Percentiles rank a stretch among this genome's conserved stretches.
Evolutionary conservation across 2,113 vertebrate genomes (phyloP).

Genomic region (Ammodytes dubius): DNA sequence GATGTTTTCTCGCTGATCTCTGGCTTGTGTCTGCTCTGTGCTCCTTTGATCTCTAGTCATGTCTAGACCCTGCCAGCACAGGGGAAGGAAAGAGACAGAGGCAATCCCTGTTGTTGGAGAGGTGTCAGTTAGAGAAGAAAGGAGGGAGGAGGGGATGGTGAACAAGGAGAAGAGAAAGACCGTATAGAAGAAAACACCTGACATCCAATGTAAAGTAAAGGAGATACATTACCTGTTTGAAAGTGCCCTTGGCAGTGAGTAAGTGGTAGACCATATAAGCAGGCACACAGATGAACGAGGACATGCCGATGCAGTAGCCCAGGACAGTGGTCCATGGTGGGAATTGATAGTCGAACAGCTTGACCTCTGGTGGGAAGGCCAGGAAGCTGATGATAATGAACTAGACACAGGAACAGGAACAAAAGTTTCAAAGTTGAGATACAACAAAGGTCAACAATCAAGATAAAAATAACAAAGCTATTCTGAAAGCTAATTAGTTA

Average conservation of each 20-base stretch:
- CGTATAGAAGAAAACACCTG: not conserved
- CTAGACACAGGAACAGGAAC: slow-evolving; percentile 76
- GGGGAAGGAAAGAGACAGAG: slow-evolving; percentile 4
- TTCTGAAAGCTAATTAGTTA: not conserved
- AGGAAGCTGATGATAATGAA: slow-evolving; percentile 97
- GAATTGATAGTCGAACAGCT: slow-evolving; percentile 92
- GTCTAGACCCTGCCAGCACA: slow-evolving; percentile 21
- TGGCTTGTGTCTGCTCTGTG: slow-evolving; percentile 9
- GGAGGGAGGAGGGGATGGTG: not conserved
- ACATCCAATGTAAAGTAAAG: not conserved
- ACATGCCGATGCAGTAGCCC: slow-evolving; percentile 95
- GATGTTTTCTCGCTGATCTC: slow-evolving; percentile 47
- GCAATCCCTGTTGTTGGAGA: slow-evolving; percentile 23
- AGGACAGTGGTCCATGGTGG: slow-evolving; percentile 93
- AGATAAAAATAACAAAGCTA: not conserved
- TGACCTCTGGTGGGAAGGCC: slow-evolving; percentile 90
- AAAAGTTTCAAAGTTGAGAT: slow-evolving; percentile 4
- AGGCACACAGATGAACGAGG: slow-evolving; percentile 95
- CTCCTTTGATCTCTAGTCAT: slow-evolving; percentile 62
- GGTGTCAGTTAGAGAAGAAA: slow-evolving; percentile 7
- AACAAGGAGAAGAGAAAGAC: not conserved
- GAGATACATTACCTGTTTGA: slow-evolving; percentile 92
- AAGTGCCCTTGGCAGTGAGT: slow-evolving; percentile 90
- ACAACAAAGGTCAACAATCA: not conserved
- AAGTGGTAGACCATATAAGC: slow-evolving; percentile 92